phyloP scores from a whole-genome alignment of 92 coral and sea anemone species.

The Montipora capitata region DNA sequence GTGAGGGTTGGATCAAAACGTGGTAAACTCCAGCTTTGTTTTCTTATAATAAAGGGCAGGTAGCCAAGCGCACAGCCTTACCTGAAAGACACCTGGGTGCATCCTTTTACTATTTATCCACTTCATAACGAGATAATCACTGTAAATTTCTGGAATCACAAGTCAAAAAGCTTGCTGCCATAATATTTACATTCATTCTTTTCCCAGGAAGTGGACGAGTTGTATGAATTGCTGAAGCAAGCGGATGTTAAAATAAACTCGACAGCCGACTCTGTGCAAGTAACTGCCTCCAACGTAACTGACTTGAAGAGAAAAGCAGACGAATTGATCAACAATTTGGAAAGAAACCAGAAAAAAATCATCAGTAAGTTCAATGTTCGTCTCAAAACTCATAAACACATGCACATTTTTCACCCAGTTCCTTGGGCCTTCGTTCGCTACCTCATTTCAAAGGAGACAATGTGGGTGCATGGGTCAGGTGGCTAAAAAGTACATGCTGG shows the following conservation, averaged over 20 bases:
- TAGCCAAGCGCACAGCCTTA: too few species aligned
- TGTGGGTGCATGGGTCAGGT: too few species aligned
- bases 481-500: too few species aligned
- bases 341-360: not conserved
- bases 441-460: too few species aligned
- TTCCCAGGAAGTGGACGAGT: slow-evolving; percentile 78
- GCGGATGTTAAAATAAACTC: slow-evolving; percentile 64
- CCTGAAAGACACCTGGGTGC: too few species aligned
- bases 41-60: too few species aligned
- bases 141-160: too few species aligned
- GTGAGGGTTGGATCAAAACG: too few species aligned
- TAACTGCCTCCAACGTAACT: slow-evolving; percentile 69
- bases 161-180: too few species aligned
- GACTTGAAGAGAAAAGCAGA: slow-evolving; percentile 58
- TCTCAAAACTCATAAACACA: not conserved
- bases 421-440: not conserved
- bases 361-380: not conserved
- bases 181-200: not conserved
- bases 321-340: not conserved
- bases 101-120: too few species aligned
- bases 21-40: too few species aligned
- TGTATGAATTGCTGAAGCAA: slow-evolving; percentile 65
- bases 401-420: not conserved
- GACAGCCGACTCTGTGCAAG: slow-evolving; percentile 61
- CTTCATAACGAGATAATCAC: too few species aligned